Base-by-base conservation (phyloP, 2,888 invertebrate genomes). In the Cyclophora albipunctata region DNA sequence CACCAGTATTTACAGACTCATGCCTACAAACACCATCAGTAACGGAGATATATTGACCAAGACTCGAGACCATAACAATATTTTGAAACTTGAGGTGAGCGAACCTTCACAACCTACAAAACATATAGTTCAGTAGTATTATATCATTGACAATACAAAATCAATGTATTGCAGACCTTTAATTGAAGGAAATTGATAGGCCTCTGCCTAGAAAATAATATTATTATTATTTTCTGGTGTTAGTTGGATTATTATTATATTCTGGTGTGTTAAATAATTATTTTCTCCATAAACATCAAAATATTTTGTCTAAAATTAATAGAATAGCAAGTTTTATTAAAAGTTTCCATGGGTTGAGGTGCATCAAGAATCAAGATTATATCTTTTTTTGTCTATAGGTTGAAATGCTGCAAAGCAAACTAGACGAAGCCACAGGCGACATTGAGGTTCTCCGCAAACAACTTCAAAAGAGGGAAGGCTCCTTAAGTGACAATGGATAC, bases 361-460 rank as follows among this genome's bases (percentile, higher is more conserved):
- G 20, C 20, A 20, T 20, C 20, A 20, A 20, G 20, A 20, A 20
- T 20, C 20, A 1, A 2, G 20, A 20, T 2, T 20, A 20, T 20
- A 20, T 20, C 20, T 20, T 20, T 20, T 20, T 20, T 20, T 20
- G 20, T 20, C 20, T 20, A 20, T 40, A 88, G 90, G 91, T 93
- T 6, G 94, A 95, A 71, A 91, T 92, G 6, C 75, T 95, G 47
- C 91, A 91, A 62, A 93, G 93, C 67, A 94, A 94, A 67, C 81
- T 96, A 40, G 88, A 89, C 5, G 94, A 94, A 66, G 90, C 93
- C 34, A 90, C 91, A 58, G 92, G 92, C n/a, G 94, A 94, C 65
- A 92, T 93, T 54, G 86, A 91, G 66, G 91, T 91, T 40, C 67
- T 93, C n/a, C 85, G 93, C 46, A 87, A 87, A 66, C 80, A 86